Evolutionary conservation across 1,140 invertebrate genomes (phyloP).

Genomic region (Conus betulinus): DNA sequence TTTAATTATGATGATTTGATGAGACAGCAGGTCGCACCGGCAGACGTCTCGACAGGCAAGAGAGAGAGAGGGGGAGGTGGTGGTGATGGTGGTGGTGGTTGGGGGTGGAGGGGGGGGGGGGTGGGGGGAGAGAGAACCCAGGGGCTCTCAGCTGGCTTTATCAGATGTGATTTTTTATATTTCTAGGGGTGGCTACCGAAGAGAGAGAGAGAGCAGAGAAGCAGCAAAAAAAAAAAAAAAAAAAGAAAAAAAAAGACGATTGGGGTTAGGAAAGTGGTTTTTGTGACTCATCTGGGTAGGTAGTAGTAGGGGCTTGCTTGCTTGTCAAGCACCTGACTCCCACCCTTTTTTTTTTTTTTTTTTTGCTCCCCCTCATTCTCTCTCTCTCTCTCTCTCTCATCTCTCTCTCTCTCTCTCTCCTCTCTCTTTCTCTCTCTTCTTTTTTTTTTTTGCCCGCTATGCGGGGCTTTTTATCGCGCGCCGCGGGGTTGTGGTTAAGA

Average conservation of each 20-base stretch:
- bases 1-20: conserved; percentile 30
- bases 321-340: not conserved
- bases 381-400: too few species aligned
- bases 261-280: too few species aligned
- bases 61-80: not conserved
- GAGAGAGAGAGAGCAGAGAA: too few species aligned
- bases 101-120: not conserved
- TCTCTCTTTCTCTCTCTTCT: not conserved
- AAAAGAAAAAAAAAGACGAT: too few species aligned
- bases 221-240: too few species aligned
- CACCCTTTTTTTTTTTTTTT: too few species aligned
- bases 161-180: conserved; percentile 27
- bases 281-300: too few species aligned
- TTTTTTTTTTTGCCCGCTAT: not conserved
- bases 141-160: conserved; percentile 6
- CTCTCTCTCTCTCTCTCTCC: not conserved
- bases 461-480: conserved; percentile 8
- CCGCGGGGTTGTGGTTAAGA: conserved; percentile 1
- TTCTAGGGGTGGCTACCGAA: not conserved
- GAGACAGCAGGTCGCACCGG: not conserved
- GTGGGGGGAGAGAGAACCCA: not conserved
- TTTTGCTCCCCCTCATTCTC: too few species aligned
- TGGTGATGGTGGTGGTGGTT: not conserved
- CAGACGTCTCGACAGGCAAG: not conserved
- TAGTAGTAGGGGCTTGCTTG: too few species aligned